A percentile compares a stretch with the other conserved stretches of the same genome.
phyloP scores from a whole-genome alignment of 2,797 vertebrate genomes.

The Liasis olivaceus region DNA sequence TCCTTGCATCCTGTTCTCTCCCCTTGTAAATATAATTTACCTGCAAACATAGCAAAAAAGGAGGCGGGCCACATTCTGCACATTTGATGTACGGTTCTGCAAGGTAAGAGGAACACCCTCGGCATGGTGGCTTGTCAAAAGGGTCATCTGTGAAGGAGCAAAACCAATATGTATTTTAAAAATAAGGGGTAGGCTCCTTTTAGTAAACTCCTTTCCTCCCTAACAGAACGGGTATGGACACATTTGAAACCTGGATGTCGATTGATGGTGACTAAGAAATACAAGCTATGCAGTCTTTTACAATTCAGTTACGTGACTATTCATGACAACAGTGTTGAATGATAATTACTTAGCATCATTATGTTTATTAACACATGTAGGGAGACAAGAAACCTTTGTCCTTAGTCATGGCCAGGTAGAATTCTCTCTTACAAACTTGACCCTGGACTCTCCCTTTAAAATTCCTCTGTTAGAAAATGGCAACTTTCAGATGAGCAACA shows the following conservation, averaged over 20 bases:
- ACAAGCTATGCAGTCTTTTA: not conserved
- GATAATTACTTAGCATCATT: no score
- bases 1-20: not conserved
- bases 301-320: not conserved
- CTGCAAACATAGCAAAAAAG: constrained; percentile 95
- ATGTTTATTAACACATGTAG: not conserved
- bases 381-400: not conserved
- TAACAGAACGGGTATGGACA: not conserved
- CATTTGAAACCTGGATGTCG: not conserved
- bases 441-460: not conserved
- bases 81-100: constrained; percentile 97
- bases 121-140: constrained; percentile 92
- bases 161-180: not conserved
- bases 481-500: not conserved
- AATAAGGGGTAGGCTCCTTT: not conserved
- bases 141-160: constrained; percentile 81
- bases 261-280: not conserved
- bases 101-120: constrained; percentile 92
- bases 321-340: not conserved
- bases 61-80: constrained; percentile 92
- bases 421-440: not conserved
- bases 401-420: not conserved
- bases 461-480: not conserved
- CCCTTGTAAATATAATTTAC: constrained; percentile 64
- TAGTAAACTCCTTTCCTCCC: not conserved